Conservation (phyloP, 2,113 vertebrate genomes). For the Sebastes schlegelii region DNA sequence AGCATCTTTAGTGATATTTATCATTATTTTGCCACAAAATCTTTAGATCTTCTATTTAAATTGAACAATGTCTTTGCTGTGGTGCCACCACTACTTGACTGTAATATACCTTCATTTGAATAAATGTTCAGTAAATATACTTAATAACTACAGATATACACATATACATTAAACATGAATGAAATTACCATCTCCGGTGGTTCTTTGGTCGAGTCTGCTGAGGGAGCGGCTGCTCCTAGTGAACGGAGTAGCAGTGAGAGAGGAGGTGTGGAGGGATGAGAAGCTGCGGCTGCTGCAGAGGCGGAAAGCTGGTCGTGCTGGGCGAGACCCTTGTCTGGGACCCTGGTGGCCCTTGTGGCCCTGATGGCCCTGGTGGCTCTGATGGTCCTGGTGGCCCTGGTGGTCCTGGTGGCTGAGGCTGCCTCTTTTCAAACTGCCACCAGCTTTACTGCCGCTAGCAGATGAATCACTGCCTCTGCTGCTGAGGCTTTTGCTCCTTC, state of each 20-base stretch:
- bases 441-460: constrained; percentile 26
- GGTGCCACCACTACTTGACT: neutral
- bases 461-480: constrained; percentile 25
- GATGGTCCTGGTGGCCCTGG: constrained; percentile 1
- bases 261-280: constrained; percentile 66
- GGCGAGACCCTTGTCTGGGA: constrained; percentile 13
- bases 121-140: neutral
- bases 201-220: constrained; percentile 70
- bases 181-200: constrained; percentile 50
- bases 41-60: neutral
- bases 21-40: neutral
- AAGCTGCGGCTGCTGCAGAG: constrained; percentile 75
- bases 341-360: constrained; percentile 25
- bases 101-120: neutral
- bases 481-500: constrained; percentile 55
- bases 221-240: constrained; percentile 74
- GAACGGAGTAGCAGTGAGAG: constrained; percentile 54
- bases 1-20: neutral
- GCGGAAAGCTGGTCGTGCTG: constrained; percentile 31
- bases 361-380: neutral
- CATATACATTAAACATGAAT: neutral
- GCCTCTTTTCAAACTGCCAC: constrained; percentile 46
- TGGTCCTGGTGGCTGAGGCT: constrained; percentile 28
- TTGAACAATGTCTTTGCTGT: neutral
- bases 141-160: neutral